Evolutionary conservation across 1,140 invertebrate species (phyloP).

Genomic region (Heliconius congener): DNA sequence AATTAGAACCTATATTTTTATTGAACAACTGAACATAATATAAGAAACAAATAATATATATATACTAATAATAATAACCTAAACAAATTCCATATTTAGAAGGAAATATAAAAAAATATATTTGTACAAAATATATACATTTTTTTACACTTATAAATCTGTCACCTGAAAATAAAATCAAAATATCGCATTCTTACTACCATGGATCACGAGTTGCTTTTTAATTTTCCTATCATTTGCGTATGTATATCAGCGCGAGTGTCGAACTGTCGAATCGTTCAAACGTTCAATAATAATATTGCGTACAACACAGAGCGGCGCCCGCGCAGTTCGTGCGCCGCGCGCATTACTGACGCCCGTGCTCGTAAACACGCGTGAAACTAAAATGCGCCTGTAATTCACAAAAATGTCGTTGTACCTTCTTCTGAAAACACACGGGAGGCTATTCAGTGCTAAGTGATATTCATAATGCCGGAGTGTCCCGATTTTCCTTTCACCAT

Average conservation of each 20-base stretch:
- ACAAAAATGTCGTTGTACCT: slow-evolving; percentile 61
- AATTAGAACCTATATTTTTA: too few relatives aligned
- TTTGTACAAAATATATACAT: background rate
- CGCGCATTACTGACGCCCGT: slow-evolving; percentile 49
- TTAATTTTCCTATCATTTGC: slow-evolving; percentile 31
- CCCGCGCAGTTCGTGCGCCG: slow-evolving; percentile 44
- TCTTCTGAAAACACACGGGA: slow-evolving; percentile 43
- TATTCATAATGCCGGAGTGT: slow-evolving; percentile 72
- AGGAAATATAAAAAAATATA: too few relatives aligned
- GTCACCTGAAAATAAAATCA: background rate
- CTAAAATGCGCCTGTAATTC: slow-evolving; percentile 42
- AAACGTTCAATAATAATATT: slow-evolving; percentile 30
- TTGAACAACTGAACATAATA: too few relatives aligned
- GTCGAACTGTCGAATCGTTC: slow-evolving; percentile 28
- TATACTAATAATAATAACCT: too few relatives aligned
- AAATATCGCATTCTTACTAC: background rate
- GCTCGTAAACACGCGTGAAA: slow-evolving; percentile 38
- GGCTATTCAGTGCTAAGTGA: slow-evolving; percentile 58
- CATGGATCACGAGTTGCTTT: background rate
- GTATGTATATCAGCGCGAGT: slow-evolving; percentile 32
- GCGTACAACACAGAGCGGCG: slow-evolving; percentile 18
- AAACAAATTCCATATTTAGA: too few relatives aligned
- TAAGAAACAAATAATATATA: too few relatives aligned
- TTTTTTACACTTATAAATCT: background rate
- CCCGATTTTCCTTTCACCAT: slow-evolving; percentile 73